Conservation (phyloP, 2,797 vertebrate species). For the Tokudaia tokunoshimensis region DNA sequence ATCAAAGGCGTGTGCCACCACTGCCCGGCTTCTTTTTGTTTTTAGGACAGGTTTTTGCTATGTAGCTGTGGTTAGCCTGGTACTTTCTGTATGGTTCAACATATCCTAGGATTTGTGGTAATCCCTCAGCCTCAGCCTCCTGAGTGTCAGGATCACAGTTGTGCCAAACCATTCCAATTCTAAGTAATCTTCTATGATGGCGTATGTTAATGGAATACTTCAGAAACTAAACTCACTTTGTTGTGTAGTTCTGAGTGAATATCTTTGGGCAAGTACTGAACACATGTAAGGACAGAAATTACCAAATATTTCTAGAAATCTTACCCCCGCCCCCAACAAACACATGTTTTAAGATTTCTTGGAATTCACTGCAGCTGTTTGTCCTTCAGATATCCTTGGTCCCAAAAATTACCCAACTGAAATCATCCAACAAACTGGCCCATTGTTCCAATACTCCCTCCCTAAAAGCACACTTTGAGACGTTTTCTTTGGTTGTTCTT, state of each 20-base stretch:
- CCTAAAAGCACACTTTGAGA: constrained; percentile 54
- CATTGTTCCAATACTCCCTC: constrained; percentile 66
- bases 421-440: constrained; percentile 54
- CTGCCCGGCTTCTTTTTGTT: background rate
- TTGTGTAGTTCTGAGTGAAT: constrained; percentile 44
- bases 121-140: background rate
- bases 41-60: background rate
- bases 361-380: constrained; percentile 72
- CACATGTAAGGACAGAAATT: constrained; percentile 65
- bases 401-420: constrained; percentile 30
- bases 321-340: constrained; percentile 36
- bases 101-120: background rate
- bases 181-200: background rate
- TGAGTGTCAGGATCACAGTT: background rate
- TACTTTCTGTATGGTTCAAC: background rate
- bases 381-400: constrained; percentile 56
- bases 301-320: constrained; percentile 74
- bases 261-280: constrained; percentile 50
- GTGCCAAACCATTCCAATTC: background rate
- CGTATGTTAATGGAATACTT: background rate
- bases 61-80: background rate
- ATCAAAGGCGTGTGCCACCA: background rate
- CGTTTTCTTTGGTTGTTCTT: constrained; percentile 36
- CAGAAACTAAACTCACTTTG: background rate
- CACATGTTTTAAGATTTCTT: constrained; percentile 72